Evolutionary conservation across 1,140 invertebrate genomes (phyloP).

Genomic region (Drosophila ironensis): DNA sequence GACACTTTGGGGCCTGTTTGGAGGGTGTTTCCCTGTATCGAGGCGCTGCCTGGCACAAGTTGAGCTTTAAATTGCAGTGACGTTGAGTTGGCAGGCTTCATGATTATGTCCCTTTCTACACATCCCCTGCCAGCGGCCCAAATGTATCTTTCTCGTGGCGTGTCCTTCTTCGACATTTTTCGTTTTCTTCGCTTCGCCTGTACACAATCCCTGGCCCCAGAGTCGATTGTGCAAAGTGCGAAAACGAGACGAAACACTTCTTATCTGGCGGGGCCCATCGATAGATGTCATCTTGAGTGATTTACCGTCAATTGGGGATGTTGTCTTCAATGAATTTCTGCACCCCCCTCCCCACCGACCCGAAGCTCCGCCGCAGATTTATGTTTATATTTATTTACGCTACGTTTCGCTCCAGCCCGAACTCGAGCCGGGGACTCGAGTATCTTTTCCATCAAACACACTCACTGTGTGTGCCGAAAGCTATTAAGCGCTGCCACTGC

Average conservation of each 20-base stretch:
- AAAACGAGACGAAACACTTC: conserved; percentile 72
- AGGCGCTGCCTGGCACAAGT: conserved; percentile 17
- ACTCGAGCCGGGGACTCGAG: too few relatives aligned
- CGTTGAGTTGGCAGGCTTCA: conserved; percentile 72
- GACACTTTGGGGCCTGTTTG: conserved; percentile 50
- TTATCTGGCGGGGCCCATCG: conserved; percentile 74
- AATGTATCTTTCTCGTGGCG: conserved; percentile 16
- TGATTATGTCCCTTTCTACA: conserved; percentile 59
- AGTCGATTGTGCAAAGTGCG: conserved; percentile 72
- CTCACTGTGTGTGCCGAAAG: conserved; percentile 13
- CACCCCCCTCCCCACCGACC: not conserved
- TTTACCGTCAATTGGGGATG: conserved; percentile 81
- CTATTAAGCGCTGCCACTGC: conserved; percentile 64
- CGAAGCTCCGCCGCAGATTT: conserved; percentile 35
- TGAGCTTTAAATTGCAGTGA: conserved; percentile 73
- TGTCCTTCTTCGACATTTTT: conserved; percentile 16
- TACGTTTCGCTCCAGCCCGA: conserved; percentile 46
- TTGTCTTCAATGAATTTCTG: conserved; percentile 73
- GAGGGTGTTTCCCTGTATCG: conserved; percentile 27
- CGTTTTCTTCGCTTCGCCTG: not conserved
- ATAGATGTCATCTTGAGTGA: conserved; percentile 81
- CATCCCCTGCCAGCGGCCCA: not conserved
- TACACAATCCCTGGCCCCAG: conserved; percentile 14
- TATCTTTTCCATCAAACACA: conserved; percentile 39
- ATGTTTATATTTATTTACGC: conserved; percentile 75